Conservation (phyloP, 2,113 vertebrate genomes). For the Nothoprocta perdicaria region DNA sequence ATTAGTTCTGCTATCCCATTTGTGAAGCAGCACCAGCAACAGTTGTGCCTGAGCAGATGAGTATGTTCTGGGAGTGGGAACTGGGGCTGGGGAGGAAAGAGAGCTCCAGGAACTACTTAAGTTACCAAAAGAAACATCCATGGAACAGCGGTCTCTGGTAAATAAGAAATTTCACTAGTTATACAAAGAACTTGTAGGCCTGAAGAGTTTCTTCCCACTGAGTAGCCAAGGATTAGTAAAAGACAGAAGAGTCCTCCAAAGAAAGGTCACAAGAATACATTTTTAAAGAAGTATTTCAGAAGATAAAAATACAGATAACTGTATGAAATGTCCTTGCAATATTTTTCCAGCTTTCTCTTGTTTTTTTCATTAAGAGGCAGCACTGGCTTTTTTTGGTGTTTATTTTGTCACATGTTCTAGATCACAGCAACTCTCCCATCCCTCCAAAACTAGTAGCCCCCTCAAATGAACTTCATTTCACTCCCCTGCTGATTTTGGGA, state of each 20-base stretch:
- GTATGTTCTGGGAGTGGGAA: not conserved
- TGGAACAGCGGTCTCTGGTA: not conserved
- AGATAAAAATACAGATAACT: not conserved
- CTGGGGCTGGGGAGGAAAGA: not conserved
- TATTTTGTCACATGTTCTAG: not conserved
- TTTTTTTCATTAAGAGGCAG: not conserved
- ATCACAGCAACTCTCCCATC: not conserved
- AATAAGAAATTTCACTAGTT: not conserved
- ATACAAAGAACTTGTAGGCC: not conserved
- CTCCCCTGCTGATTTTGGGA: not conserved
- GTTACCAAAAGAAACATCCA: not conserved
- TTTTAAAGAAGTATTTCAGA: not conserved
- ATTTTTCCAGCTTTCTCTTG: not conserved
- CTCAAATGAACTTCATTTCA: not conserved
- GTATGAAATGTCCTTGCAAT: not conserved
- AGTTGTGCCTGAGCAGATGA: not conserved
- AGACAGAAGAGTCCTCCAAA: not conserved
- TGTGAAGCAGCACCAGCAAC: not conserved
- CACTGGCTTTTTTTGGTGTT: not conserved
- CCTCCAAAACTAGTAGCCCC: not conserved
- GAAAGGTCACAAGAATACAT: not conserved
- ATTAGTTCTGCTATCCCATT: not conserved
- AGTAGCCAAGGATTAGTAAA: not conserved
- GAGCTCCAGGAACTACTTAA: not conserved
- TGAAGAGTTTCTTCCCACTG: not conserved